Evolutionary conservation across 1,140 invertebrate genomes (phyloP).

Genomic region (Neodiprion fabricii): DNA sequence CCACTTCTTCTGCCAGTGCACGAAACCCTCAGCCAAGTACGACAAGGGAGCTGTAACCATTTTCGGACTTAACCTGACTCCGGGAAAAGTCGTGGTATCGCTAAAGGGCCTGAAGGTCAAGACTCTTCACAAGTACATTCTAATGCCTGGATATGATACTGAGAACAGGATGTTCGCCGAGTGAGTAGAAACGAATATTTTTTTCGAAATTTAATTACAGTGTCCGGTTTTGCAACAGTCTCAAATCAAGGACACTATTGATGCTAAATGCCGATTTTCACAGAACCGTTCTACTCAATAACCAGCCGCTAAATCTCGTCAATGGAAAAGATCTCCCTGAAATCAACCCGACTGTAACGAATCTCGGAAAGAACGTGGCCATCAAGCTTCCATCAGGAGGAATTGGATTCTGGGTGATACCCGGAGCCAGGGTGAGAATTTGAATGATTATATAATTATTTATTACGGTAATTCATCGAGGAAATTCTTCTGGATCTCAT

Average conservation of each 20-base stretch:
- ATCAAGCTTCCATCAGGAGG: constrained; percentile 62
- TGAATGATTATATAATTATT: constrained; percentile 35
- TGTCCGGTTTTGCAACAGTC: constrained; percentile 9
- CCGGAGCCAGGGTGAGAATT: constrained; percentile 60
- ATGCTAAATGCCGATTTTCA: constrained; percentile 34
- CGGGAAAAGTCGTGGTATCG: constrained; percentile 32
- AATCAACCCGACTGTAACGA: constrained; percentile 58
- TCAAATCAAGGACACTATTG: not conserved
- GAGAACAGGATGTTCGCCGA: constrained; percentile 48
- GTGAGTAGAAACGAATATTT: constrained; percentile 40
- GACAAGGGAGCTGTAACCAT: constrained; percentile 52
- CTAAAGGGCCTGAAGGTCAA: constrained; percentile 45
- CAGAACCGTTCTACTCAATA: constrained; percentile 64
- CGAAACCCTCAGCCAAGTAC: constrained; percentile 48
- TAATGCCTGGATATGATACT: constrained; percentile 45
- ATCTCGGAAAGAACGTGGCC: constrained; percentile 53
- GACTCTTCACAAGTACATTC: constrained; percentile 48
- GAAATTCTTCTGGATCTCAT: not conserved
- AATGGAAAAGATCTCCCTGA: constrained; percentile 55
- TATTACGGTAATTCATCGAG: not conserved
- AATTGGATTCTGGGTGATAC: constrained; percentile 67
- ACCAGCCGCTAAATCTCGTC: constrained; percentile 52
- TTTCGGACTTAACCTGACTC: constrained; percentile 55
- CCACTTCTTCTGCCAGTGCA: constrained; percentile 59
- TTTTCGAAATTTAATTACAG: constrained; percentile 14